A percentile compares a stretch with the other conserved stretches of the same genome.
phyloP scores from a whole-genome alignment of 2,888 invertebrate genomes.

The Xylota sylvarum region DNA sequence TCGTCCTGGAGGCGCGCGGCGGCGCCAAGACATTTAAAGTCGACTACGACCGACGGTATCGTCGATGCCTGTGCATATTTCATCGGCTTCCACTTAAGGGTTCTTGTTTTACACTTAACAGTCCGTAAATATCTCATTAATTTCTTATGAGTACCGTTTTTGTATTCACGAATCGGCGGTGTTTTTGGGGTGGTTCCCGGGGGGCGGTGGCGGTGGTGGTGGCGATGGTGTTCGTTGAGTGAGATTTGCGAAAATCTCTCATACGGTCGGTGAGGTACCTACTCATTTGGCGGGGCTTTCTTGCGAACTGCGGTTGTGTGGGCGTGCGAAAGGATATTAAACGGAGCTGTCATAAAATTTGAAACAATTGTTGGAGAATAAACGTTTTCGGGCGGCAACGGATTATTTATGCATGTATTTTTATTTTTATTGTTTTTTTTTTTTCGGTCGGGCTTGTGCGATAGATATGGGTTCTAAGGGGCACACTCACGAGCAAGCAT shows the following conservation, averaged over 20 bases:
- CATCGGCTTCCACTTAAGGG: conserved; percentile 69
- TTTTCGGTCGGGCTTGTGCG: conserved; percentile 20
- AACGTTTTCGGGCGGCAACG: conserved; percentile 47
- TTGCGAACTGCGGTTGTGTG: conserved; percentile 27
- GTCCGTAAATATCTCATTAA: conserved; percentile 75
- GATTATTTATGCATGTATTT: conserved; percentile 60
- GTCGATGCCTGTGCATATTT: conserved; percentile 68
- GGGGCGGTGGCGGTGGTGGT: neutral
- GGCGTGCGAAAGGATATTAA: conserved; percentile 54
- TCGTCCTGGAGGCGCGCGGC: conserved; percentile 1
- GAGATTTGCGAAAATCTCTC: conserved; percentile 42
- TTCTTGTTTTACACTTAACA: conserved; percentile 72
- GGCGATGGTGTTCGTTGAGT: conserved; percentile 14
- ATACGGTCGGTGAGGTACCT: conserved; percentile 26
- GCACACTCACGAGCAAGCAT: conserved; percentile 2
- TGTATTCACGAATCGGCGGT: conserved; percentile 39
- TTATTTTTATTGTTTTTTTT: conserved; percentile 49
- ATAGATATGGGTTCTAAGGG: conserved; percentile 18
- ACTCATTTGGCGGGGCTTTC: conserved; percentile 2
- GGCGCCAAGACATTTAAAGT: conserved; percentile 34
- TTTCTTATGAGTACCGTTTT: conserved; percentile 62
- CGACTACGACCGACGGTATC: conserved; percentile 13
- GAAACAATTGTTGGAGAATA: conserved; percentile 65
- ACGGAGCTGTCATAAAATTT: conserved; percentile 65
- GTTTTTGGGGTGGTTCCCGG: neutral